Conservation (phyloP, 2,888 invertebrate genomes). For the Exephanes ischioxanthus region DNA sequence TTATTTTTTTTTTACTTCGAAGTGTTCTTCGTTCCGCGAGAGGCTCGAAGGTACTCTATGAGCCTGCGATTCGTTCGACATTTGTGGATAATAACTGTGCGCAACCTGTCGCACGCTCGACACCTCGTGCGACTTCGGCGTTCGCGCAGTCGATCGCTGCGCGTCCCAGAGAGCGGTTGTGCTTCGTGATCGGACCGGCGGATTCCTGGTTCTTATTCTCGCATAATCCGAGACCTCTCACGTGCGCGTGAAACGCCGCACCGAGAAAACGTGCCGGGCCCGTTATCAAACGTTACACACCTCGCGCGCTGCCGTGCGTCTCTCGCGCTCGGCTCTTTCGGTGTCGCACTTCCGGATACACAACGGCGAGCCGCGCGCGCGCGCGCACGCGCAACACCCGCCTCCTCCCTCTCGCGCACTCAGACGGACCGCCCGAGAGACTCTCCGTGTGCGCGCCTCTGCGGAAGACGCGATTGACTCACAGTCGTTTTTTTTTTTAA, state of each 20-base stretch:
- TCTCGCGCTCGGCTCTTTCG: constrained; percentile 1
- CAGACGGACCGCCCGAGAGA: neutral
- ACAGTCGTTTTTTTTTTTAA: neutral
- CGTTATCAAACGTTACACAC: constrained; percentile 18
- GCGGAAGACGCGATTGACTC: constrained; percentile 1
- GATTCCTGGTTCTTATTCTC: neutral
- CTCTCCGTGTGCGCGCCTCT: neutral
- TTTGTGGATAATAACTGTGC: constrained; percentile 47
- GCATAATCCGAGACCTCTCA: neutral
- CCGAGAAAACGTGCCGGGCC: constrained; percentile 6
- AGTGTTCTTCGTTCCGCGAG: neutral
- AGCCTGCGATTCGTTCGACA: neutral
- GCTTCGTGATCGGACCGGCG: constrained; percentile 17
- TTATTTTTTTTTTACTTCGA: neutral
- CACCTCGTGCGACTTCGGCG: neutral
- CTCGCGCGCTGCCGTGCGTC: constrained; percentile 9
- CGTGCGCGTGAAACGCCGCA: neutral
- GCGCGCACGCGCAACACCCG: neutral
- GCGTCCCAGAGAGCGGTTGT: neutral
- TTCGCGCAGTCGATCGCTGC: neutral
- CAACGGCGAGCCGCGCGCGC: constrained; percentile 12
- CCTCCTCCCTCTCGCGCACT: neutral
- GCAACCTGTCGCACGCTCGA: constrained; percentile 12
- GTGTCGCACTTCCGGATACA: constrained; percentile 51
- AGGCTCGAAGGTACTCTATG: too few species aligned